These are phyloP conservation scores for Hypocryptadius cinnamomeus DNA, from an alignment of 2,113 vertebrate genomes.

Conservation along the genomic window DNA sequence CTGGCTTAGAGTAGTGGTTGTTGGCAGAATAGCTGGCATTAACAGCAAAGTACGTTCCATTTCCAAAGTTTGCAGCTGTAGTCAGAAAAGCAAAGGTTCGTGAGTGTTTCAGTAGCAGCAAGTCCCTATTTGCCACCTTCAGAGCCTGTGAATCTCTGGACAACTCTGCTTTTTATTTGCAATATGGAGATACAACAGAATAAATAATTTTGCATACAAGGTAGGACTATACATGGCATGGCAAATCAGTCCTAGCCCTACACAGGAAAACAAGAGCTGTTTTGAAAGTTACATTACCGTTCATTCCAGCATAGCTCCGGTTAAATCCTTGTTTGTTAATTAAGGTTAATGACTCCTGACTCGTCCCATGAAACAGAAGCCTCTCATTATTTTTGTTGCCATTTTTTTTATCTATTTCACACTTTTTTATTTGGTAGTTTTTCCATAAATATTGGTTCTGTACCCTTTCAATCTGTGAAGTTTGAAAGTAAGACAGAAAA, in stretches of 20 bases:
- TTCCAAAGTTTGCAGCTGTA: constrained; percentile 67
- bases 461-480: constrained; percentile 80
- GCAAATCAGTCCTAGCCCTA: not conserved
- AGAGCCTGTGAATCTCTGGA: not conserved
- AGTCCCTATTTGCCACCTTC: not conserved
- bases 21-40: constrained; percentile 63
- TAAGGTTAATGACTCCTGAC: not conserved
- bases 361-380: constrained; percentile 83
- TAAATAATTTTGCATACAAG: not conserved
- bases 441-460: constrained; percentile 82
- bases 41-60: constrained; percentile 78
- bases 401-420: constrained; percentile 78
- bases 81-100: not conserved
- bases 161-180: not conserved
- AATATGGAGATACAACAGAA: not conserved
- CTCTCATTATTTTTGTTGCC: constrained; percentile 70
- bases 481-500: not conserved
- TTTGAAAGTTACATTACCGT: constrained; percentile 69
- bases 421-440: constrained; percentile 80
- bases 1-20: constrained; percentile 56
- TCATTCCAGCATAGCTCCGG: constrained; percentile 81
- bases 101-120: not conserved
- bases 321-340: constrained; percentile 83
- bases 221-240: not conserved
- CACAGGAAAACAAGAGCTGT: not conserved